Evolutionary conservation across 2,113 vertebrate species (phyloP), one percentile per base, ranked within the genome.

Genomic region (Cavia porcellus): DNA sequence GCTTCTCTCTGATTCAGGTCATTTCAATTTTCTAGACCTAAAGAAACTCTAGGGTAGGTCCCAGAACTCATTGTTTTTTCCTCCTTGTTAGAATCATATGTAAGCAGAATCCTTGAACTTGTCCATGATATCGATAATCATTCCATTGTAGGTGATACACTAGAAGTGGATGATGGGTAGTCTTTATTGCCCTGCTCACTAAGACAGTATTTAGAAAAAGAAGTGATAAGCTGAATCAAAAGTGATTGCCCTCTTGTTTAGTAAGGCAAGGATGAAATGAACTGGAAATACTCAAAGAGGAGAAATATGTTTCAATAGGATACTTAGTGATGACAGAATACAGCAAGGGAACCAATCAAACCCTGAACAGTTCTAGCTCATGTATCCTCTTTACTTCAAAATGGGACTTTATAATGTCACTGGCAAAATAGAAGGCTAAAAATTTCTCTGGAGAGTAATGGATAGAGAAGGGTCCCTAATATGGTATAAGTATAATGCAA

Each of bases 191-290:
- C 52, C 14, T 83, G 30, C 35, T 82, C 45, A 70, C 64, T 38
- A 72, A 62, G 30, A 45, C 9, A 55, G 38, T 85, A 70, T 86
- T 86, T 57, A 81, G 90, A 87, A 35, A 82, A 96, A 90, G 42
- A 77, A 85, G 20, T 61, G 35, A 80, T 79, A 52, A 35, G 10
- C 14, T 86, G 70, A 94, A 55, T 66, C 15, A 68, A 74, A 74
- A 64, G 55, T 14, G 14, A 38, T 35, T 90, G 7, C 28, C 9
- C 20, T n/a, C 52, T 24, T 88, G 57, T 35, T 89, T 38, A 83
- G 47, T 15, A 55, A 92, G 62, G 42, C 4, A 47, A 14, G 19
- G 5, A 35, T 68, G 13, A 75, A 64, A 57, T 85, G 45, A 57
- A 45, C n/a, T 87, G 87, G 79, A 94, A 50, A 9, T 70, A 22